Evolutionary conservation across 2,888 invertebrate genomes (phyloP), one percentile per base, ranked within the genome.

Genomic region (Acrobasis repandana): DNA sequence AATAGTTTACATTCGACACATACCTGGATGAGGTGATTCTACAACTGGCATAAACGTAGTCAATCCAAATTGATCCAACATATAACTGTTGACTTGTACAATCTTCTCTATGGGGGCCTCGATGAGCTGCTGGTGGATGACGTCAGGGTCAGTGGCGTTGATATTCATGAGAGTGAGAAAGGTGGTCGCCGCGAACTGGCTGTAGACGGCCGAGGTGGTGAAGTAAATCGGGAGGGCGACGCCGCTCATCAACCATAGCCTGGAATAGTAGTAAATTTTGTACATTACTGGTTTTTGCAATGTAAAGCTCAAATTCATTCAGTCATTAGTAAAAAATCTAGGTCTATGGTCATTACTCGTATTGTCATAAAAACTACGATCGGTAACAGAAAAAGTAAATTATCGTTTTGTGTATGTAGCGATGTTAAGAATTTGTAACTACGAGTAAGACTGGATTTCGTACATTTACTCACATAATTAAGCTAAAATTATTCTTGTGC

Each of bases 81-180:
- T 51, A 1, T 15, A 50, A 9, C 63, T 61, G 33, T 70, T 70
- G 2, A 70, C 75, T 5, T 62, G 51, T 46, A 72, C 58, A 36
- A 78, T 69, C 15, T 61, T 62, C 9, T 69, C 54, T 0, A 72
- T 61, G n/a, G 72, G 66, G 33, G 64, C 65, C 1, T 62, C 50
- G 5, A 64, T 47, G 2, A 78, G 67, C 16, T 62, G 59, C 6
- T 68, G 56, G 50, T 70, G 64, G 9, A 70, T 64, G n/a, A 62
- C 62, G 9, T 64, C 64, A 64, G 69, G 58, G 70, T 70, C 57
- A 46, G 64, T 61, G 68, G 65, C 48, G 74, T 70, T 65, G 63
- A 71, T 20, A 61, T 66, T 93, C 90, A 94, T 68, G 86, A 88
- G 63, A 70, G 74, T 65, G 77, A 85, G 57, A 59, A 66, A 67